Conservation (phyloP, 2,797 vertebrate genomes). For the Characodon lateralis region DNA sequence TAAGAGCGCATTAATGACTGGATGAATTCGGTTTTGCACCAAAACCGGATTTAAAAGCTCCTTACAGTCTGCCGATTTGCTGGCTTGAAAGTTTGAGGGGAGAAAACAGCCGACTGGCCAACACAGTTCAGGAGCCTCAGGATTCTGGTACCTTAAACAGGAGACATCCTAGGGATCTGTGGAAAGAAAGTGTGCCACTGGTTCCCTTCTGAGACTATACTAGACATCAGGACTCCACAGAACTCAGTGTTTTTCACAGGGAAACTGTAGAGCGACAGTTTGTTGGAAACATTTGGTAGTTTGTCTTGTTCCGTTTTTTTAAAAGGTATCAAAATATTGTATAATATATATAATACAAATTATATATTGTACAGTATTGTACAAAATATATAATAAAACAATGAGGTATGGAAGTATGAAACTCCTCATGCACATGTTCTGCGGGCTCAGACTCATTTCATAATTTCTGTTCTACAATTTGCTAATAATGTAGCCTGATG, state of each 20-base stretch:
- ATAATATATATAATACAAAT: too few species aligned
- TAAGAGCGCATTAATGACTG: constrained; percentile 9
- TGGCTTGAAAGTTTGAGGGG: constrained; percentile 5
- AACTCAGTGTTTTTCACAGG: constrained; percentile 42
- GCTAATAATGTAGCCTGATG: constrained; percentile 25
- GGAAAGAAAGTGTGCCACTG: constrained; percentile 34
- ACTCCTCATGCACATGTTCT: constrained; percentile 49
- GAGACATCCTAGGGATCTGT: constrained; percentile 30
- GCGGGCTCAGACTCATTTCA: constrained; percentile 21
- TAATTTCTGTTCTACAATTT: constrained; percentile 32
- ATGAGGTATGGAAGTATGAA: constrained; percentile 78
- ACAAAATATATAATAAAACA: too few species aligned
- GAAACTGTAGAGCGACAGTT: constrained; percentile 13
- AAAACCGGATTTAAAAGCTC: constrained; percentile 19
- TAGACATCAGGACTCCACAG: constrained; percentile 41
- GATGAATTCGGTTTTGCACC: neutral
- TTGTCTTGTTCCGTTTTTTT: constrained; percentile 54
- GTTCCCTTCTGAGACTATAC: constrained; percentile 35
- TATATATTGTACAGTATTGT: too few species aligned
- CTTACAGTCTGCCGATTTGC: constrained; percentile 40
- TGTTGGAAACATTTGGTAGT: constrained; percentile 73
- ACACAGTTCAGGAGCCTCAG: neutral
- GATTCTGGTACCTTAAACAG: constrained; percentile 15
- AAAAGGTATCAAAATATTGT: constrained; percentile 73
- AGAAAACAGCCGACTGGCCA: neutral